A percentile compares a stretch with the other conserved stretches of the same genome.
Conservation (phyloP, 1,140 invertebrate species). For the Drosophila trapezifrons region DNA sequence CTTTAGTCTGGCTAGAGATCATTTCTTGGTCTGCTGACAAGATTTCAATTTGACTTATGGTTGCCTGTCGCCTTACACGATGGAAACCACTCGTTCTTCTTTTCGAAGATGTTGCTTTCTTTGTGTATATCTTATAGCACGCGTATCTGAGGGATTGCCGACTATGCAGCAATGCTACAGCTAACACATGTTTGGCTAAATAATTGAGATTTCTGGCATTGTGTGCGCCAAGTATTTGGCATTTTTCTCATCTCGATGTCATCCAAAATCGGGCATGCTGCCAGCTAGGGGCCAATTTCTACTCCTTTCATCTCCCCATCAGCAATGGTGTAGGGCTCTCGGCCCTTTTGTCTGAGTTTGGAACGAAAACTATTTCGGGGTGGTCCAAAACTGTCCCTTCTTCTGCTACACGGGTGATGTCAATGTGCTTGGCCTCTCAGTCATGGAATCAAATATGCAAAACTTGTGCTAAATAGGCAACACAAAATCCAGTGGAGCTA, state of each 20-base stretch:
- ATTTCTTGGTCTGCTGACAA: constrained; percentile 69
- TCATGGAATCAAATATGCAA: constrained; percentile 61
- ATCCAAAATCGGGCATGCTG: constrained; percentile 53
- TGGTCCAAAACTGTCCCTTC: constrained; percentile 3
- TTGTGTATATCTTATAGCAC: constrained; percentile 28
- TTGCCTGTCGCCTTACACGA: constrained; percentile 42
- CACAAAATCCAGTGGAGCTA: constrained; percentile 15
- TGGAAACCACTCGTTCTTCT: constrained; percentile 40
- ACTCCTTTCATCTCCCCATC: constrained; percentile 12
- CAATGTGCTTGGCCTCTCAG: constrained; percentile 47
- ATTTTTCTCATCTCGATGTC: constrained; percentile 57
- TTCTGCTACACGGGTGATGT: constrained; percentile 17
- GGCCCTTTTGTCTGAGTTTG: constrained; percentile 20
- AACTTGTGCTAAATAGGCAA: constrained; percentile 54
- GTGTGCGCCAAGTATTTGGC: constrained; percentile 60
- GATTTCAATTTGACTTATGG: constrained; percentile 70
- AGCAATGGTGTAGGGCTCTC: background rate
- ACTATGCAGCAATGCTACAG: constrained; percentile 66
- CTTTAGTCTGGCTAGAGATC: constrained; percentile 30
- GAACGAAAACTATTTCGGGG: constrained; percentile 10
- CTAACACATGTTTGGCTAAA: constrained; percentile 75
- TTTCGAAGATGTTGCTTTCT: background rate
- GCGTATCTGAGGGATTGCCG: constrained; percentile 74
- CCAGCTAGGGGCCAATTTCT: constrained; percentile 35
- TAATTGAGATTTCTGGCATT: constrained; percentile 72